Evolutionary conservation across 2,797 vertebrate genomes (phyloP).

Genomic region (Pelodytes ibericus): DNA sequence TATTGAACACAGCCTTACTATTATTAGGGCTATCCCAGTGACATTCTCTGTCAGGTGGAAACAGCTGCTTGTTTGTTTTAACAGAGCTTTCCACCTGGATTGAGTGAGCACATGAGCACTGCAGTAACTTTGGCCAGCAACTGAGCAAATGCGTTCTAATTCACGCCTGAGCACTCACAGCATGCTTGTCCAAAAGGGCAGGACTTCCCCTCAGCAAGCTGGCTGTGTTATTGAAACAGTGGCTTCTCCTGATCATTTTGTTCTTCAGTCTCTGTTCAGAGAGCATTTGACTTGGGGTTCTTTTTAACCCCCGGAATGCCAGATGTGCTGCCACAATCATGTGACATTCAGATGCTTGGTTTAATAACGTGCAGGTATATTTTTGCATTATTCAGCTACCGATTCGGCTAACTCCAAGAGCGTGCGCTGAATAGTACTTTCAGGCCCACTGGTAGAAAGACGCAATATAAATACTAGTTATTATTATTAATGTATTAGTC

Average conservation of each 20-base stretch:
- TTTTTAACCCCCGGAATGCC: neutral
- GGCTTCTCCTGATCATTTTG: constrained; percentile 6
- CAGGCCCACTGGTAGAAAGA: too few species aligned
- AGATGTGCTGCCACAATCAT: too few species aligned
- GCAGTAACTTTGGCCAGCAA: constrained; percentile 26
- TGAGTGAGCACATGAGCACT: constrained; percentile 29
- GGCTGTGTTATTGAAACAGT: constrained; percentile 1
- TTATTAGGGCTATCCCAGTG: constrained; percentile 3
- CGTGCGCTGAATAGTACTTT: too few species aligned
- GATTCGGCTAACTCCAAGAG: too few species aligned
- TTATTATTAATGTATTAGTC: too few species aligned
- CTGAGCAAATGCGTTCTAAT: constrained; percentile 40
- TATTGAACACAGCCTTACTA: neutral
- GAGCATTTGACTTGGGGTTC: neutral
- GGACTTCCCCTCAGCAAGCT: constrained; percentile 36
- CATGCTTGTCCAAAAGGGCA: constrained; percentile 36
- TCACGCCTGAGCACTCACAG: constrained; percentile 15
- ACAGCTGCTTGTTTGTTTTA: constrained; percentile 31
- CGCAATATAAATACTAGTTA: too few species aligned
- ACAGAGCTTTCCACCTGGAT: constrained; percentile 44
- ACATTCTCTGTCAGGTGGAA: constrained; percentile 27
- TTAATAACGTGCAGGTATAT: too few species aligned
- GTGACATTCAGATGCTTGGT: too few species aligned
- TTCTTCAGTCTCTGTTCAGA: neutral
- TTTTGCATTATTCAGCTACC: too few species aligned